Evolutionary conservation across 1,140 invertebrate genomes (phyloP).

Genomic region (Apis mellifera): Amel_HAv3.1 CM009944.2:8445501-8446000

Average conservation of each 20-base stretch:
- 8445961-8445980: slow-evolving; percentile 15
- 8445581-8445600: slow-evolving; percentile 20
- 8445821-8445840: slow-evolving; percentile 19
- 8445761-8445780: background rate
- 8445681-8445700: slow-evolving; percentile 35
- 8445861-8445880: slow-evolving; percentile 46
- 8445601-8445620: slow-evolving; percentile 47
- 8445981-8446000: slow-evolving; percentile 21
- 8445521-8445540: too few relatives aligned
- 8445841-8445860: slow-evolving; percentile 45
- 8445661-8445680: slow-evolving; percentile 39
- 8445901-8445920: background rate
- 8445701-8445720: slow-evolving; percentile 43
- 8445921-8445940: slow-evolving; percentile 19
- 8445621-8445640: slow-evolving; percentile 29
- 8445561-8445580: background rate
- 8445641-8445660: slow-evolving; percentile 19
- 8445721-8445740: slow-evolving; percentile 10
- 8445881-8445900: slow-evolving; percentile 54
- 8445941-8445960: background rate
- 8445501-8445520: background rate
- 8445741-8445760: background rate
- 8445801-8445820: background rate
- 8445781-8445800: slow-evolving; percentile 10
- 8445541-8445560: background rate